Base-by-base conservation (phyloP, 2,888 invertebrate genomes). In the Leptinotarsa juncta region DNA sequence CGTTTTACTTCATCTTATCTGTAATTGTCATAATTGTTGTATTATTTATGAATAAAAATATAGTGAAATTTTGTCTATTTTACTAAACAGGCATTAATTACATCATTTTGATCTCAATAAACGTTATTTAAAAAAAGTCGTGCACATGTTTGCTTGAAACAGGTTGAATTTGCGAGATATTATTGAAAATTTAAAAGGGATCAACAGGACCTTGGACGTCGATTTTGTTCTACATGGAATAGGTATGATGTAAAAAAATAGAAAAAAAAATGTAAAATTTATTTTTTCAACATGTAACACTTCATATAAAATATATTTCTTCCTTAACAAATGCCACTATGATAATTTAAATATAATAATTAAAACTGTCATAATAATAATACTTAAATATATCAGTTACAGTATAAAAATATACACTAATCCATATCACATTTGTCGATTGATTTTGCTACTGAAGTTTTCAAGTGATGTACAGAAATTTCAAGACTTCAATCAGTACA, bases 21-120 rank as follows among this genome's bases (percentile, higher is more conserved):
- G 69, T 87, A 89, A 72, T 65, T 72, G 70, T 72, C 71, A 71
- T 75, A 65, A 75, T 75, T 72, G 72, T 75, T 75, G 75, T 75
- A 75, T 72, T 75, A 75, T 75, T 75, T 75, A 72, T 75, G 55
- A 72, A 75, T 72, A 72, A 75, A 74, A 75, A 66, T 48, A 65
- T 57, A 23, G 66, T 57, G 23, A 57, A 26, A 57, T 26, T 10
- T 23, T 4, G 23, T 57, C 3, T 57, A 23, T 4, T 57, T 20
- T 57, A 18, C 15, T 14, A 4, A 20, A 16, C 23, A 7, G 32
- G 32, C 26, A 26, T 26, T n/a, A n/a, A n/a, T 5, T 26, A 26
- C 5, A 26, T 26, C 26, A 2, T 5, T 26, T 5, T 26, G 26
- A 5, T 5, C 26, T 26, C 5, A 26, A 26, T 26, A 26, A 26